Conservation (phyloP, 2,797 vertebrate genomes). For the Silurus lanzhouensis region DNA sequence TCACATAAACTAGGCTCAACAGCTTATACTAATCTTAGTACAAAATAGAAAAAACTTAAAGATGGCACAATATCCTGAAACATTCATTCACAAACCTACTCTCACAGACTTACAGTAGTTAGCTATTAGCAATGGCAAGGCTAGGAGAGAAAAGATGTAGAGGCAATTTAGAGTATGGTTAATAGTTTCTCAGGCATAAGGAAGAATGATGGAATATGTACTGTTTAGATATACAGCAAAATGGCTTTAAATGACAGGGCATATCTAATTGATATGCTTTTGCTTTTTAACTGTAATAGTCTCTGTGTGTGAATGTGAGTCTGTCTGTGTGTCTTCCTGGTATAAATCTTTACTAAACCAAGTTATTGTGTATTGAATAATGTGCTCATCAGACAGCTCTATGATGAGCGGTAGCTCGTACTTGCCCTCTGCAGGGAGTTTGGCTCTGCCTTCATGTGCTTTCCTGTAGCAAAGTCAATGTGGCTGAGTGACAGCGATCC, state of each 20-base stretch:
- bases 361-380: conserved; percentile 24
- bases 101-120: not conserved
- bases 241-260: not conserved
- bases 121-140: not conserved
- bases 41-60: not conserved
- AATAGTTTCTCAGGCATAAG: not conserved
- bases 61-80: not conserved
- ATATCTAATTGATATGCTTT: conserved; percentile 19
- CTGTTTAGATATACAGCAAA: not conserved
- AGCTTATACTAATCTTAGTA: not conserved
- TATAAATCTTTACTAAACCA: conserved; percentile 40
- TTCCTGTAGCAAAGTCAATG: conserved; percentile 45
- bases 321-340: conserved; percentile 56
- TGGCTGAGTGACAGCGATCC: conserved; percentile 52
- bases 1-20: not conserved
- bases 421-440: conserved; percentile 32
- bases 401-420: conserved; percentile 11
- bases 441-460: conserved; percentile 31
- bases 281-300: conserved; percentile 17
- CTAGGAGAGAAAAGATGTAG: not conserved
- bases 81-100: not conserved
- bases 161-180: too few relatives aligned
- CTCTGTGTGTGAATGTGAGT: conserved; percentile 52
- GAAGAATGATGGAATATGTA: not conserved
- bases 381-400: conserved; percentile 10